Base-by-base conservation (phyloP, 1,140 invertebrate species). In the Yoshiicerus persimilis region DNA sequence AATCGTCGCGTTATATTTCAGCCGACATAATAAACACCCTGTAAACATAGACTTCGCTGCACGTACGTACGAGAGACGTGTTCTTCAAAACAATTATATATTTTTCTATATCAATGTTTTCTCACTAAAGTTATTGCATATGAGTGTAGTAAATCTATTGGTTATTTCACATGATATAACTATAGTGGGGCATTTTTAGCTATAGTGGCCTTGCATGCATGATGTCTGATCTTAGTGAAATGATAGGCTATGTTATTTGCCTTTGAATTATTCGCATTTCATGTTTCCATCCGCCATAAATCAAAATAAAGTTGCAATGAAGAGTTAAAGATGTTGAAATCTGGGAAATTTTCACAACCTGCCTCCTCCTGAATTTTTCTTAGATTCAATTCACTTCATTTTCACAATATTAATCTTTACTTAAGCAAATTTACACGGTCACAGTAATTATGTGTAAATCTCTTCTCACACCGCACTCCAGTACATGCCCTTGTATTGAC, bases 321-420 rank as follows among this genome's bases (percentile, higher is more conserved):
- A 23, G 20, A 38, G 34, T 36, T 80, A 9, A 38, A 80, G 75
- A 80, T 80, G 75, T 80, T 80, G 75, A 80, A 80, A 80, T 80
- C 75, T 80, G 75, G 75, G 75, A 80, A 80, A 34, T 80, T 80
- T 80, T 80, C 34, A 25, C 30, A 20, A 38, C 34, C 34, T 36
- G 34, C 75, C 75, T 80, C 75, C 75, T 80, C 34, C 75, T 80
- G 34, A 80, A 80, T 80, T 80, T 80, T 80, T 36, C 75, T 80
- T 80, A 36, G 16, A 80, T 80, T 38, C 66, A 32, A 32, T 30
- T 27, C 11, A 16, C 8, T n/a, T 70, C 64, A 70, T 3, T 4
- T 30, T 70, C n/a, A n/a, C 75, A n/a, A 34, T 80, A n/a, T 80
- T 20, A 47, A 47, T 20, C 11, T 20, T 13, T 20, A 47, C 41